Evolutionary conservation across 2,888 invertebrate genomes (phyloP), one percentile per base, ranked within the genome.

Genomic region (Phasia obesa): DNA sequence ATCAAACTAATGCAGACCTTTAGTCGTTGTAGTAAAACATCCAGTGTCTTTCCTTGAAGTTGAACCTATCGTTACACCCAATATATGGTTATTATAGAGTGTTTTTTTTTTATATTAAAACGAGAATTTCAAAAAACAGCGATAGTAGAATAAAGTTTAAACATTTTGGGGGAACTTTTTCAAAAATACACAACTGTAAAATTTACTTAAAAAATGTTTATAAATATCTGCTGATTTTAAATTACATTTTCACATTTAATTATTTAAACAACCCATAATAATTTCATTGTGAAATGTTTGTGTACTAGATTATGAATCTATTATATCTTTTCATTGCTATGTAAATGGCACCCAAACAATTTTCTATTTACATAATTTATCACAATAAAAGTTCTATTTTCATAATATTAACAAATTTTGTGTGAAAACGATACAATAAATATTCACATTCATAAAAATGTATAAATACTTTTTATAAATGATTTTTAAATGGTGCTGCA

Each of bases 401-500:
- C 15, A 25, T 47, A 25, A 57, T 55, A 59, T 42, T 55, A 69
- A 23, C 25, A 70, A 70, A 47, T 44, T 47, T 35, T 9, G 9
- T 31, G 15, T 59, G 13, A 31, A 70, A 57, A 21, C 15, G 15
- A 57, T 69, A 57, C 17, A 35, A 49, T 11, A 35, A 25, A 47
- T 49, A n/a, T 27, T n/a, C n/a, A 35, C 31, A 21, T 31, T 38
- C 27, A 44, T 44, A 44, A 17, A 44, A 0, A 64, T 4, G 13
- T 5, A 31, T 35, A 53, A 57, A 69, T n/a, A 69, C 15, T 44
- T 71, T 19, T 3, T 19, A 38, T 51, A 62, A 53, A 53, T 27
- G 62, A 25, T 38, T 27, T 64, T 47, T 44, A 55, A 74, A 65
- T 47, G 55, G 17, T 35, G 17, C 21, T 35, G 17, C 21, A 9